These are phyloP conservation scores for Dermatemys mawii DNA, from an alignment of 2,113 vertebrate species.

Conservation along the genomic window DNA sequence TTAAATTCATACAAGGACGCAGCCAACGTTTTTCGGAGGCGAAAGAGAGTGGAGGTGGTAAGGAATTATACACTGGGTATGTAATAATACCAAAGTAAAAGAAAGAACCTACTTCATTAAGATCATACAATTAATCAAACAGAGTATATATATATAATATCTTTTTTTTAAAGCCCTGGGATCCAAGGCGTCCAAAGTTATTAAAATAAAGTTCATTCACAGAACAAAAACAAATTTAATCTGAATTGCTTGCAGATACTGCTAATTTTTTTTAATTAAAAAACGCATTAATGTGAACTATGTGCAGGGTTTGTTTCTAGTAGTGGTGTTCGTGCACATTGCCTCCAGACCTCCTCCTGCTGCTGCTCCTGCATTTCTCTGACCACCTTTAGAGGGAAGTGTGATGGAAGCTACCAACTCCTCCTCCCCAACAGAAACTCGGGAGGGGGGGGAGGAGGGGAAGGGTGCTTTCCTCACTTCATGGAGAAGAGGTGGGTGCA, in stretches of 20 bases:
- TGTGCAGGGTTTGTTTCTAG: constrained; percentile 85
- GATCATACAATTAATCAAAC: constrained; percentile 92
- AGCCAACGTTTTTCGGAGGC: constrained; percentile 7
- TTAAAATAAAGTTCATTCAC: constrained; percentile 91
- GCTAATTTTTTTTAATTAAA: constrained; percentile 91
- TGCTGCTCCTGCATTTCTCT: constrained; percentile 70
- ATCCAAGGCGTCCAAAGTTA: constrained; percentile 89
- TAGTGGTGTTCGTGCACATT: constrained; percentile 86
- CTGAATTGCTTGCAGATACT: constrained; percentile 91
- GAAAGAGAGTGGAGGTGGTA: constrained; percentile 31
- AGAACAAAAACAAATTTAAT: constrained; percentile 91
- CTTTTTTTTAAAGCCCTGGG: constrained; percentile 88
- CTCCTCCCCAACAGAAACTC: constrained; percentile 29
- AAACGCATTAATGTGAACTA: constrained; percentile 88
- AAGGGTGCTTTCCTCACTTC: constrained; percentile 44
- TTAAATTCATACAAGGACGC: constrained; percentile 58
- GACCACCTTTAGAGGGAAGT: constrained; percentile 39
- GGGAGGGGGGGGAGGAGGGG: constrained; percentile 19
- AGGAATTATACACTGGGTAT: constrained; percentile 83
- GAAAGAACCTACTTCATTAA: constrained; percentile 87
- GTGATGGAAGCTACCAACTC: constrained; percentile 30
- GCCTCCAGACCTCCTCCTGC: constrained; percentile 74
- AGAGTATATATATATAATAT: constrained; percentile 88
- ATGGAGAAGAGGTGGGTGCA: constrained; percentile 85
- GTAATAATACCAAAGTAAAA: constrained; percentile 88